Base-by-base conservation (phyloP, 2,888 invertebrate genomes). In the Calliscelio sp. region DNA sequence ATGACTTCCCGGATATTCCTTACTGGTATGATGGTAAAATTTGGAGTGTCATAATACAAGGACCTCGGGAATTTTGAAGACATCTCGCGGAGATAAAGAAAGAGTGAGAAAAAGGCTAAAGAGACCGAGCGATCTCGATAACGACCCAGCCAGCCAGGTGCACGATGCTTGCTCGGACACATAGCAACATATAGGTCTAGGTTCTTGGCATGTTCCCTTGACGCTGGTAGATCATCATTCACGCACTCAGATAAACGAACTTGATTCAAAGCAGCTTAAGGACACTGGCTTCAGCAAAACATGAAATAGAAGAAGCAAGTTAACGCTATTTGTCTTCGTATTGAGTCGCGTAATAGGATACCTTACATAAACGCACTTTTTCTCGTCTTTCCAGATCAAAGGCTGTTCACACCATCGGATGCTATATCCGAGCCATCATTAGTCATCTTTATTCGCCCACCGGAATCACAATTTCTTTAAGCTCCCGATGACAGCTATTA, bases 51-150 rank as follows among this genome's bases (percentile, higher is more conserved):
- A 73, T 78, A 82, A 71, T 82, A 51, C 73, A 66, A 44, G 66
- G 68, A 73, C 73, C 73, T 66, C 63, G 78, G 55, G 51, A 77
- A 57, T 81, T 74, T 77, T 49, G 65, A 81, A 61, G 68, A 74
- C 73, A 68, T 73, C 63, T 59, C 51, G 53, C 25, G 5, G 63
- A 79, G 78, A 66, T 79, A 68, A 70, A 65, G 75, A 75, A 68
- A 61, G 71, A 73, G 59, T 1, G 78, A 68, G 70, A 74, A 81
- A 70, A 79, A 51, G 59, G 61, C 63, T 32, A 78, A 81, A 66
- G 59, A 68, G 79, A 68, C 74, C 49, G 59, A 53, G 66, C 80
- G 81, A 85, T 82, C 85, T 78, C 85, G 82, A 85, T 85, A 85
- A 82, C 77, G 68, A 66, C 61, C 70, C 53, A 25, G 32, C 49